Evolutionary conservation across 1,140 invertebrate genomes (phyloP).

Genomic region (Leptinotarsa lineolata): DNA sequence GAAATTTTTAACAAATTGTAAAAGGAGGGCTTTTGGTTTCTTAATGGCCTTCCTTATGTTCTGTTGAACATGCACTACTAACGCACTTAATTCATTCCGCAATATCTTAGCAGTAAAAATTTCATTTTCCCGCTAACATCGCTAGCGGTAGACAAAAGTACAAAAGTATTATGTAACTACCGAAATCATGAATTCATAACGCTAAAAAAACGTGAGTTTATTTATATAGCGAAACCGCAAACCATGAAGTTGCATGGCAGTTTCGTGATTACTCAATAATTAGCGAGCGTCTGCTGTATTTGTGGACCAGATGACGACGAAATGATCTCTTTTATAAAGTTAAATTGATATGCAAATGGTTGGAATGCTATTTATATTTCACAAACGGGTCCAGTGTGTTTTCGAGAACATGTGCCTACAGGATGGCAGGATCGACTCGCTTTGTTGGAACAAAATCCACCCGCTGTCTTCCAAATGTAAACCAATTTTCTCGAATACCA

Average conservation of each 20-base stretch:
- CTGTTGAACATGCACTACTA: no score
- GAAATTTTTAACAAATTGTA: no score
- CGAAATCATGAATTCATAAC: not conserved
- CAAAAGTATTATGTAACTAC: not conserved
- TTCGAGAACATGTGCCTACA: not conserved
- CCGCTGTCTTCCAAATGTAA: no score
- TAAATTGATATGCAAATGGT: not conserved
- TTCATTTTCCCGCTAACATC: no score
- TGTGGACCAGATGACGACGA: not conserved
- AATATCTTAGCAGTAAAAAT: no score
- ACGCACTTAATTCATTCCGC: no score
- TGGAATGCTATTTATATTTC: constrained; percentile 1
- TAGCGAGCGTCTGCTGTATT: not conserved
- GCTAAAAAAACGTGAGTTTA: not conserved
- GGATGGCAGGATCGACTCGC: not conserved
- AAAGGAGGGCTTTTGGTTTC: no score
- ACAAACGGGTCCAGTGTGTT: not conserved
- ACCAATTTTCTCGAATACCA: no score
- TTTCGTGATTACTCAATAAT: constrained; percentile 4
- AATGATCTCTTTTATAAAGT: not conserved
- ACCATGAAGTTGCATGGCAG: constrained; percentile 1
- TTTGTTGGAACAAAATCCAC: no score
- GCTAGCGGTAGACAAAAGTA: no score
- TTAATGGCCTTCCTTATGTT: no score
- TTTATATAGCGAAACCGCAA: not conserved